Base-by-base conservation (phyloP, 2,888 invertebrate species). In the Epiblema foenella region DNA sequence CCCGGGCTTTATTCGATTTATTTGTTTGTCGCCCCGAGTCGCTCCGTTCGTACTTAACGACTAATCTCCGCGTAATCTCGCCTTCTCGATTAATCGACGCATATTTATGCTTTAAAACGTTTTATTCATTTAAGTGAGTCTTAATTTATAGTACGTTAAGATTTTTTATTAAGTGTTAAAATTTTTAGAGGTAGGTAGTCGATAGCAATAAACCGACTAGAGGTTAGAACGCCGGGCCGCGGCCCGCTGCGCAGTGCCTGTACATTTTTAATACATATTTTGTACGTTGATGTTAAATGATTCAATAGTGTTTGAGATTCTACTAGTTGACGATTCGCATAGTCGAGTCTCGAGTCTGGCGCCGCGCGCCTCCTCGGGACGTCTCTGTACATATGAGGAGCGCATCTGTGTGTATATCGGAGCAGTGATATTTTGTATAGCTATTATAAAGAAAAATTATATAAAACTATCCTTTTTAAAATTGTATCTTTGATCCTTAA, bases 401-500 rank as follows among this genome's bases (percentile, higher is more conserved):
- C 83, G 78, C 86, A 83, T 88, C 85, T 85, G 80, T 88, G 83
- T 89, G 82, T 89, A 87, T 89, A 90, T 88, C 85, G 84, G 88
- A 87, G 87, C 89, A 85, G 89, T 90, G 90, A 89, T 91, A 91
- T 91, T 90, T 91, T 91, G 84, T 90, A 88, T 89, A 89, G 86
- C 85, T 86, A 86, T 85, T 85, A 82, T 86, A 81, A 81, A 77
- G 78, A 78, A 76, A 75, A 76, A 37, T 39, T 64, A 64, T 64
- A 64, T 54, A 39, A 82, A 79, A 46, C 81, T 74, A 59, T 69
- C 69, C 72, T 66, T 69, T 64, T 71, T 77, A 69, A 78, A 76
- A 73, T 76, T 76, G 64, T 76, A 77, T 70, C 84, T 85, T 85
- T 84, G 82, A 85, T 81, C 78, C 77, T 83, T 83, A 83, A 81